phyloP scores from a whole-genome alignment of 2,797 vertebrate genomes.

The Rhinoraja longicauda region DNA sequence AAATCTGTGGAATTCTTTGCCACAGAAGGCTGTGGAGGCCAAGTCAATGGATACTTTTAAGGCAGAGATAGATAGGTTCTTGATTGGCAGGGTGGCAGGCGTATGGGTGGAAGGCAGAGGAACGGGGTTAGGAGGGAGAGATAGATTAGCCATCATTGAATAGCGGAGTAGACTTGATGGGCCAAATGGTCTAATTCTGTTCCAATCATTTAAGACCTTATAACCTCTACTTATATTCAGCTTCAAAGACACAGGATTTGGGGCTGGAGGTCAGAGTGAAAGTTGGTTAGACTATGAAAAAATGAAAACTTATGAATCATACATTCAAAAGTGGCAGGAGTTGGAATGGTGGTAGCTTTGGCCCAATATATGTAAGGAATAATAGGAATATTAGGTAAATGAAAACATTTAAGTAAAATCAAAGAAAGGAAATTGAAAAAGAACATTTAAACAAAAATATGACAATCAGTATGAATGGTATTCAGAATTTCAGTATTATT shows the following conservation, averaged over 20 bases:
- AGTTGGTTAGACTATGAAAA: not conserved
- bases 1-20: no score
- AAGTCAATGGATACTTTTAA: no score
- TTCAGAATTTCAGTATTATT: not conserved
- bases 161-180: no score
- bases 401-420: not conserved
- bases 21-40: no score
- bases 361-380: not conserved
- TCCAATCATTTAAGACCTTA: no score
- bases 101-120: no score
- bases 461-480: not conserved
- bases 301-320: not conserved
- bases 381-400: not conserved
- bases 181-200: no score
- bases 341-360: not conserved
- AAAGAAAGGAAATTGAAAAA: not conserved
- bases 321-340: not conserved
- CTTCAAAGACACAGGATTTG: not conserved
- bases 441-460: no score
- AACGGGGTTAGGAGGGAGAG: no score
- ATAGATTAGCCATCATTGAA: no score
- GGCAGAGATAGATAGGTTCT: no score
- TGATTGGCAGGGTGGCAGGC: no score
- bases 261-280: not conserved
- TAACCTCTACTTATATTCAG: not conserved